Evolutionary conservation across 2,113 vertebrate species (phyloP), one percentile per base, ranked within the genome.

Genomic region (Poeciliopsis turrubarensis): DNA sequence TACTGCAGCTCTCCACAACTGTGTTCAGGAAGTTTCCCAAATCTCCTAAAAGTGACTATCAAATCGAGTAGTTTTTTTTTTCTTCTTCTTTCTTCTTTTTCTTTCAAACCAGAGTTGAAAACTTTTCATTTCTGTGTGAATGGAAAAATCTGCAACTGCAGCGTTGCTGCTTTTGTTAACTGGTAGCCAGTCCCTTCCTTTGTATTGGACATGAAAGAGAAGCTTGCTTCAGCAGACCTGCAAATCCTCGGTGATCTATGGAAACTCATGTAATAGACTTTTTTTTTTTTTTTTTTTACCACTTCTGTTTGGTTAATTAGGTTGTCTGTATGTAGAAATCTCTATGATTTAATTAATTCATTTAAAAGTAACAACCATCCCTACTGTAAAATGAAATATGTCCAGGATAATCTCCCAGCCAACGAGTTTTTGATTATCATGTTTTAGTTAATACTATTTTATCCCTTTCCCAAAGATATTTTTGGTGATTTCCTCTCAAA

Each of bases 181-280:
- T 3, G 34, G 14, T 30, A 60, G n/a, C 41, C 29, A 30, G 44
- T 15, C 13, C 12, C 13, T 47, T 64, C 79, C 73, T 65, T 91
- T 91, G 89, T 93, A 68, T 60, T 30, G 62, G 0, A 0, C 60
- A 34, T 89, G 70, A 92, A 90, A 92, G 86, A 61, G 69, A 90
- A 60, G 29, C 32, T 5, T 61, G 60, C 70, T 41, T 90, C 86
- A 89, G 89, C 89, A 79, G 41, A 68, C 22, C 44, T 62, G 22
- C 7, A n/a, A 87, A 74, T 30, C 73, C 81, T 7, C 3, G 11
- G 26, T 27, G 41, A 27, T 25, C 12, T 29, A 1, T 81, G 57
- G 74, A 70, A 0, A 82, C 26, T 54, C 27, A 70, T 27, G 41
- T 10, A 31, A 67, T 65, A 65, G 41, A 25, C 67, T 22, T 34